These are phyloP conservation scores for Chromis chromis DNA, from an alignment of 2,797 vertebrate genomes.

Conservation along the genomic window DNA sequence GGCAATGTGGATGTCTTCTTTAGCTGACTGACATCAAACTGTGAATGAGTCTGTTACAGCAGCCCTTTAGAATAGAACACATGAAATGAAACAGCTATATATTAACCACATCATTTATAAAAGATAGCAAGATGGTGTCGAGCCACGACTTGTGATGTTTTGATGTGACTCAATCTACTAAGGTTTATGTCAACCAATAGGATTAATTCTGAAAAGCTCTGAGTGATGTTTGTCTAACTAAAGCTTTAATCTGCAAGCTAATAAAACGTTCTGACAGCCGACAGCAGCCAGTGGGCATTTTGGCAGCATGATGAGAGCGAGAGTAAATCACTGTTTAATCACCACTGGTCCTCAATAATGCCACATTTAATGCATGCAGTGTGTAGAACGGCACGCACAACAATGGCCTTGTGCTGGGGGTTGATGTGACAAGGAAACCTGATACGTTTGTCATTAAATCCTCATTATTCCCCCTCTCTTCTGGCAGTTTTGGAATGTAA, in stretches of 20 bases:
- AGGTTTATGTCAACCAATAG: constrained; percentile 12
- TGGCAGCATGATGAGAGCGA: constrained; percentile 8
- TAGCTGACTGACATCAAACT: neutral
- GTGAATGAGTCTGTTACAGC: neutral
- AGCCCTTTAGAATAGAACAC: neutral
- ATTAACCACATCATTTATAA: neutral
- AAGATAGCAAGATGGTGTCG: neutral
- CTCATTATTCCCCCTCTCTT: neutral
- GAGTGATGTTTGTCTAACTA: constrained; percentile 43
- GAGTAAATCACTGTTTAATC: constrained; percentile 33
- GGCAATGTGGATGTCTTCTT: neutral
- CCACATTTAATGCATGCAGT: constrained; percentile 11
- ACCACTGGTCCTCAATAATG: constrained; percentile 24
- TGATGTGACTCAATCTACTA: constrained; percentile 6
- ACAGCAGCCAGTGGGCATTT: constrained; percentile 13
- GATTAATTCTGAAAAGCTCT: constrained; percentile 24
- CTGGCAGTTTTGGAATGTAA: neutral
- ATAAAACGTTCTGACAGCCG: constrained; percentile 18
- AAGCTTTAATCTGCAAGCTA: constrained; percentile 44
- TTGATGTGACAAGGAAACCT: constrained; percentile 11
- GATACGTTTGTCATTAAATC: constrained; percentile 2
- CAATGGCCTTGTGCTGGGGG: neutral
- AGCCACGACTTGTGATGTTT: constrained; percentile 9
- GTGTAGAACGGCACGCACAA: neutral
- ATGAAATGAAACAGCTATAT: constrained; percentile 2